Evolutionary conservation across 2,888 invertebrate species (phyloP), one percentile per base, ranked within the genome.

Genomic region (Spatulosminthurus flaviceps): DNA sequence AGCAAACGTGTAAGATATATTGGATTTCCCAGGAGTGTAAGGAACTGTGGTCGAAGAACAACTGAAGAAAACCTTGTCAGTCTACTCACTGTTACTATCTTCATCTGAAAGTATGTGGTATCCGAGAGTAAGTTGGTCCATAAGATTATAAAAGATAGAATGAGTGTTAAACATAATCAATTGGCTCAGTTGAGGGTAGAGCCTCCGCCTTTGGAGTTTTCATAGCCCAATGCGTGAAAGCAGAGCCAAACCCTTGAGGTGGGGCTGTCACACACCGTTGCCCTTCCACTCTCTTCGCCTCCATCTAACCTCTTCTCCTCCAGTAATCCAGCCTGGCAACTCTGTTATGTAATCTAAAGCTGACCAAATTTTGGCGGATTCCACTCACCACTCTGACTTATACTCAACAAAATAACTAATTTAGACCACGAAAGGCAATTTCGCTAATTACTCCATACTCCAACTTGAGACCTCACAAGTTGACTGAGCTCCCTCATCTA

Each of bases 111-210:
- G 67, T 67, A 67, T 67, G 67, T 67, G 67, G 67, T 26, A 67
- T 64, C 64, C 64, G 9, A n/a, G 64, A 64, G 64, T 64, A 24
- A 26, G 64, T 64, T 64, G 64, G 64, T 64, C 64, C 51, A 66
- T 29, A 26, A 64, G 77, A 77, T 41, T 42, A 51, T 51, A 51
- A 69, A 41, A 34, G 69, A 69, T 43, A 77, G 71, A 72, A 70
- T 70, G 71, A 43, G 71, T 72, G 26, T 51, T 21, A 73, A 34
- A 34, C 74, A 74, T 78, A 78, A 78, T 78, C 78, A 78, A 78
- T 78, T 70, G 78, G 72, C 78, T 72, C 71, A 61, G 71, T 78
- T 66, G 60, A 72, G 72, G 34, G 74, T 72, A 29, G 34, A 71
- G 34, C 34, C 60, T 34, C 77, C 77, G 72, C 78, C 78, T 72